These are phyloP conservation scores for Sphecodes monilicornis DNA, from an alignment of 2,888 invertebrate species.

Conservation along the genomic window DNA sequence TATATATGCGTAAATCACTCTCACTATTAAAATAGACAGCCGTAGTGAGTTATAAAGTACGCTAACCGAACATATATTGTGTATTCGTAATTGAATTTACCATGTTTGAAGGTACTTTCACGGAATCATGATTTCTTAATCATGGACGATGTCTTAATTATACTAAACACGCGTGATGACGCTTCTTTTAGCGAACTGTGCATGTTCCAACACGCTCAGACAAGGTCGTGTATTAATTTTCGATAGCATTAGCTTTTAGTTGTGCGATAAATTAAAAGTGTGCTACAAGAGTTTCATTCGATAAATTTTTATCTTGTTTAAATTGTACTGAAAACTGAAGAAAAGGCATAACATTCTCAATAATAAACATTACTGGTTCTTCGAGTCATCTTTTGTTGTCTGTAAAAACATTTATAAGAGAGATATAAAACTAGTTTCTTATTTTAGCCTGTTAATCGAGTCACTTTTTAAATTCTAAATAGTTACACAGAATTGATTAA, in stretches of 20 bases:
- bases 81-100: neutral
- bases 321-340: too few species aligned
- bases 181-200: neutral
- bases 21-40: slow-evolving; percentile 8
- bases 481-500: too few species aligned
- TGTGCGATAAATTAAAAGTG: neutral
- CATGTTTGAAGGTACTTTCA: neutral
- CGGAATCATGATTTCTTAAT: slow-evolving; percentile 1
- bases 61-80: neutral
- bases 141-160: neutral
- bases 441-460: too few species aligned
- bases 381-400: too few species aligned
- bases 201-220: too few species aligned
- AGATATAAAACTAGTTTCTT: too few species aligned
- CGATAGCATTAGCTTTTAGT: neutral
- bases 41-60: neutral
- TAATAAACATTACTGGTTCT: too few species aligned
- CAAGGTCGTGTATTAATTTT: neutral
- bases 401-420: too few species aligned
- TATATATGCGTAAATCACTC: slow-evolving; percentile 10
- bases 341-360: too few species aligned
- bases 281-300: too few species aligned
- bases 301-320: too few species aligned
- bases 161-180: neutral
- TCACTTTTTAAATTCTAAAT: too few species aligned